phyloP scores from a whole-genome alignment of 1,140 invertebrate genomes.

The Diabrotica virgifera region DNA sequence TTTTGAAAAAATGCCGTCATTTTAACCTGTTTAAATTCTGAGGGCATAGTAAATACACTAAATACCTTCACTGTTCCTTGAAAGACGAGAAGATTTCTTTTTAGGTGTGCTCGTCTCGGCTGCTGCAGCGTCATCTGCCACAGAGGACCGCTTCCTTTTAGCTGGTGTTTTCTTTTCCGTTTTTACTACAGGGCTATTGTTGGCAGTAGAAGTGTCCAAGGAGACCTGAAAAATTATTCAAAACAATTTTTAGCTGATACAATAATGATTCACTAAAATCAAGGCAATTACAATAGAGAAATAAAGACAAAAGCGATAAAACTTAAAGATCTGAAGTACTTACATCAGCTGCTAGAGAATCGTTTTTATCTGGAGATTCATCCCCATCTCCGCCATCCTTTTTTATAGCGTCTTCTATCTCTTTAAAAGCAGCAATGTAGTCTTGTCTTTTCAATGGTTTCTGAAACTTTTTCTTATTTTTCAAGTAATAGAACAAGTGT shows the following conservation, averaged over 20 bases:
- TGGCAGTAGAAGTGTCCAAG: neutral
- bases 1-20: no score
- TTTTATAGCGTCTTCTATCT: conserved; percentile 45
- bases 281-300: no score
- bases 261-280: no score
- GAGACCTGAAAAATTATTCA: neutral
- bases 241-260: no score
- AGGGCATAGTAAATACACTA: neutral
- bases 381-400: conserved; percentile 38
- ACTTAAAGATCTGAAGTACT: neutral
- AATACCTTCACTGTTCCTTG: conserved; percentile 18
- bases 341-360: conserved; percentile 16
- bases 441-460: conserved; percentile 56
- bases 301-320: no score
- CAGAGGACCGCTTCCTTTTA: conserved; percentile 20
- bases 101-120: conserved; percentile 6
- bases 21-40: no score
- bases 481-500: conserved; percentile 50
- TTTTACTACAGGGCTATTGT: neutral
- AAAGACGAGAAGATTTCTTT: conserved; percentile 17
- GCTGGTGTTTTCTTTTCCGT: conserved; percentile 4
- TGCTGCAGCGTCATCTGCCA: conserved; percentile 20
- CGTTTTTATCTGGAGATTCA: conserved; percentile 11
- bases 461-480: conserved; percentile 57
- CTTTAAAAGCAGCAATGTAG: conserved; percentile 57